These are phyloP conservation scores for Neotoma lepida DNA, from an alignment of 2,113 vertebrate species.

Conservation along the genomic window DNA sequence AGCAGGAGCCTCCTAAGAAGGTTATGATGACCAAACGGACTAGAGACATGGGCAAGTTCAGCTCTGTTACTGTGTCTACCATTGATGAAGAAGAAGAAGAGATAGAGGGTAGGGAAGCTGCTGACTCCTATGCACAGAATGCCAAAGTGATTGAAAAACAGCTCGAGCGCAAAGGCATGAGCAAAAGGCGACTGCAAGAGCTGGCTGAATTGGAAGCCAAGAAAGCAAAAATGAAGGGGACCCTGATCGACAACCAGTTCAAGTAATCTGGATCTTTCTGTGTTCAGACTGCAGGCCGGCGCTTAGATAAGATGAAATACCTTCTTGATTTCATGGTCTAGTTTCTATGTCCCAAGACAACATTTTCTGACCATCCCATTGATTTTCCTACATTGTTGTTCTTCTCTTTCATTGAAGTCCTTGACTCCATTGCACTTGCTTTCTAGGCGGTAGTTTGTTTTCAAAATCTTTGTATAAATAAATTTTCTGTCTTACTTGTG, in stretches of 20 bases:
- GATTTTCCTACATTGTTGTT: background rate
- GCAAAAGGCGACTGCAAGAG: conserved; percentile 96
- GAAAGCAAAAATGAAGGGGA: conserved; percentile 99
- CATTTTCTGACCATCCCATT: background rate
- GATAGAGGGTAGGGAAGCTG: conserved; percentile 97
- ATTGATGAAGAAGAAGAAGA: conserved; percentile 99
- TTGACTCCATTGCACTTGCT: conserved; percentile 54
- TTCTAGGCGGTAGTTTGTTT: background rate
- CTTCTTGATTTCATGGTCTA: background rate
- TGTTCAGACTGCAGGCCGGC: background rate
- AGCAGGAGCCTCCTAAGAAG: conserved; percentile 97
- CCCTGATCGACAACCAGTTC: conserved; percentile 99
- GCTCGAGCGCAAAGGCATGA: conserved; percentile 98
- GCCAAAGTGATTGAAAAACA: conserved; percentile 99
- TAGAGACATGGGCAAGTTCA: conserved; percentile 99
- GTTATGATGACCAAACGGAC: conserved; percentile 99
- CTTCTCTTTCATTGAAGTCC: conserved; percentile 37
- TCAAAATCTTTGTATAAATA: conserved; percentile 20
- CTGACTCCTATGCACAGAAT: conserved; percentile 97
- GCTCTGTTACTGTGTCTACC: conserved; percentile 98
- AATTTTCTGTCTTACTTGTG: conserved; percentile 39
- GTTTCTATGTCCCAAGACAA: background rate
- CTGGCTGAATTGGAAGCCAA: conserved; percentile 96
- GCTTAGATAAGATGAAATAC: background rate
- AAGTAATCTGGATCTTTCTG: conserved; percentile 85